Percentiles rank a stretch among this genome's conserved stretches.
phyloP scores from a whole-genome alignment of 2,113 vertebrate species.

The Dissostichus mawsoni region DNA sequence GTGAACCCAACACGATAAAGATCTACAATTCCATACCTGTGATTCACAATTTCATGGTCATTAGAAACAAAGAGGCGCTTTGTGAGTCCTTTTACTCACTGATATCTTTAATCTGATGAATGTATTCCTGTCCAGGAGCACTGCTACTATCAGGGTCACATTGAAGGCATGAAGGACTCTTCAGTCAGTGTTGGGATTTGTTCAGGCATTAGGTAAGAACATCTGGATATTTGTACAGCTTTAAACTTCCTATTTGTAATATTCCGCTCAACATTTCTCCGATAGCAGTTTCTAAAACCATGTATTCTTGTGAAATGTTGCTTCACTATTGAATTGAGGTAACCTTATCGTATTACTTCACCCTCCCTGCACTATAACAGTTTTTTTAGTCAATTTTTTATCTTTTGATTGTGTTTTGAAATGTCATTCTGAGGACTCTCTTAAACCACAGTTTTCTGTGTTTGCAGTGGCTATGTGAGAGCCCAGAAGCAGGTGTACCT shows the following conservation, averaged over 20 bases:
- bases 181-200: conserved; percentile 89
- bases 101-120: neutral
- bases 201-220: conserved; percentile 85
- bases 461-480: conserved; percentile 87
- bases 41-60: neutral
- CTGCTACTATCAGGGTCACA: conserved; percentile 91
- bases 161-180: conserved; percentile 83
- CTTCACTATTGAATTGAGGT: neutral
- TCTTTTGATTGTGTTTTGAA: neutral
- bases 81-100: neutral
- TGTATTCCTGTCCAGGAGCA: conserved; percentile 83
- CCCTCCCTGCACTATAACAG: neutral
- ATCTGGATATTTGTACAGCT: accelerated
- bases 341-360: neutral
- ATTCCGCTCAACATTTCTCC: neutral
- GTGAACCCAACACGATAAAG: neutral
- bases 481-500: conserved; percentile 82
- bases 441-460: neutral
- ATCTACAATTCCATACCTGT: neutral
- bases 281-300: neutral
- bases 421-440: neutral
- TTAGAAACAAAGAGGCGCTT: conserved; percentile 13
- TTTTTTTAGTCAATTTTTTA: neutral
- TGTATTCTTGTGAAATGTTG: conserved; percentile 27
- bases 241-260: conserved; percentile 6